Conservation (phyloP, 2,797 vertebrate species). For the Chaetodon trifasciatus region DNA sequence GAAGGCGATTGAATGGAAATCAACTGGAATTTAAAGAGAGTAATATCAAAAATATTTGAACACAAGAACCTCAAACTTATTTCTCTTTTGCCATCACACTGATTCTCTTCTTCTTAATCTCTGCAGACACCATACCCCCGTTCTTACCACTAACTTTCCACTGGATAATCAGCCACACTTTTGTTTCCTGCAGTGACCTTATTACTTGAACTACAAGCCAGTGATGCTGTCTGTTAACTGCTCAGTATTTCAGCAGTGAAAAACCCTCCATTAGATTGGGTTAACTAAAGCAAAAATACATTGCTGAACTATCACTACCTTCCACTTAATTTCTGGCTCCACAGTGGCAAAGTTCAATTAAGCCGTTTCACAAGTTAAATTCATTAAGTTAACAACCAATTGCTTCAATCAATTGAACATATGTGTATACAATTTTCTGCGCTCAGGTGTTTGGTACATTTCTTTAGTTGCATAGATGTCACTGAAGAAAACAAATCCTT, state of each 20-base stretch:
- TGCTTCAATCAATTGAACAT: no score
- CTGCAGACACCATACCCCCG: background rate
- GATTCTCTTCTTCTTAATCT: no score
- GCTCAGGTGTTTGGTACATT: no score
- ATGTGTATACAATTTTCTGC: no score
- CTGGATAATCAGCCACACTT: background rate
- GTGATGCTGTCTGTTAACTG: background rate
- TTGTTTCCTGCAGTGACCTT: background rate
- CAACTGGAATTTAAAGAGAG: background rate
- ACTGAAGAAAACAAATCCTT: no score
- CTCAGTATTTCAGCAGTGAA: background rate
- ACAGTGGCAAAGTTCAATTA: background rate
- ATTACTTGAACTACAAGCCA: background rate
- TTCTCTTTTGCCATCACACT: background rate
- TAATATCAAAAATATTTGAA: background rate
- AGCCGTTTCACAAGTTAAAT: background rate
- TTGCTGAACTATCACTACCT: no score
- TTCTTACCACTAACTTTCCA: background rate
- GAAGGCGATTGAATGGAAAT: constrained; percentile 6
- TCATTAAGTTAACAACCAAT: background rate
- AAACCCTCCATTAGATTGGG: background rate
- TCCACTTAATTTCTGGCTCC: no score
- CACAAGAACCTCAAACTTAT: background rate
- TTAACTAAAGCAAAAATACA: background rate
- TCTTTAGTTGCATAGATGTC: no score